Evolutionary conservation across 2,113 vertebrate genomes (phyloP), one percentile per base, ranked within the genome.

Genomic region (Saimiri boliviensis): DNA sequence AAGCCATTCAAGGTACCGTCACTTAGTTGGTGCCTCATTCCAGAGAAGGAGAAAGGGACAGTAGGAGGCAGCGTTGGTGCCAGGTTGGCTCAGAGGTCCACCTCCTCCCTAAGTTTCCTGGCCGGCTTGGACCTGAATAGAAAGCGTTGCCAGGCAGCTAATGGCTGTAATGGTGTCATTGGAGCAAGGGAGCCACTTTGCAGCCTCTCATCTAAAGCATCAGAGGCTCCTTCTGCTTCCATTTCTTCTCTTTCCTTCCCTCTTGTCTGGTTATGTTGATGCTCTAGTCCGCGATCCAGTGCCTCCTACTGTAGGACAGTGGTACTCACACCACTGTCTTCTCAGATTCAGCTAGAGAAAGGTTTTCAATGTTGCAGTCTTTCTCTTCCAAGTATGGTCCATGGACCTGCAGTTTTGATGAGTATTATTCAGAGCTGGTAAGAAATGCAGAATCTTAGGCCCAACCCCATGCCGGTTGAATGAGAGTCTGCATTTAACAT

Each of bases 391-490:
- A 10, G 17, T 23, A 8, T 63, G 54, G 63, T 8, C 27, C 13
- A 0, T 27, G 40, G 52, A 5, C 35, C 5, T 12, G 47, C 19
- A 27, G 58, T 63, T 0, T 25, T 42, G 52, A 56, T 21, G 16
- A 16, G 10, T 45, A 8, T 30, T 30, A 23, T 45, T 49, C 19
- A 27, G 49, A 32, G 23, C 23, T 20, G 35, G 45, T 58, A 27
- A 40, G 45, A 79, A 73, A 27, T 30, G 45, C 0, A 13, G 21
- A 81, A 8, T 19, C 11, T 12, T 30, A 37, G 42, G 14, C 40
- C 19, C 5, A 8, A 11, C 4, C 17, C 30, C 11, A 1, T 42
- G 2, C 4, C 63, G 68, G 0, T 20, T 66, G 68, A 89, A 11
- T 71, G 68, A 49, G 45, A 40, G 25, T 76, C 37, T 63, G 2